Evolutionary conservation across 2,888 invertebrate genomes (phyloP), one percentile per base, ranked within the genome.

Genomic region (Rotaria socialis): DNA sequence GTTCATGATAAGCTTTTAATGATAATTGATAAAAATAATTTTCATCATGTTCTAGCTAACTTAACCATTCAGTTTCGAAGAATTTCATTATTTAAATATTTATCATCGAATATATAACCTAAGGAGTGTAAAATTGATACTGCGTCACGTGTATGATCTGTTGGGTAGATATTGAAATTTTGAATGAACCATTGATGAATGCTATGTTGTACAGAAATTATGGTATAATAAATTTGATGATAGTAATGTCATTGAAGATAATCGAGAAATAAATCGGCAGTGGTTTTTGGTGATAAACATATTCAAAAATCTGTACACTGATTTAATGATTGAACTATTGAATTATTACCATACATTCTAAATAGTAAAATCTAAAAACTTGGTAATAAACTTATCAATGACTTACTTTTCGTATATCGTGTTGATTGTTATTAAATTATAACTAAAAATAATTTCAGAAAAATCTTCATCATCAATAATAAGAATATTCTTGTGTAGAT

Each of bases 71-170:
- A 8, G n/a, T 43, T 43, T 47, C 47, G 80, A 5, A 80, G n/a
- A n/a, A 11, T 47, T 19, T 47, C 6, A 47, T 24, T n/a, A 11
- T 24, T 0, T 47, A 43, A 47, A 80, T 80, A 80, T 80, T 47
- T 80, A 80, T 80, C 80, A 47, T 80, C 80, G 14, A 80, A 80
- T 6, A 80, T n/a, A 47, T 80, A 80, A n/a, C 80, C 80, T 80
- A 80, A 47, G 43, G 47, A 80, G 47, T 80, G 43, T 80, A 80
- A 47, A 43, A 80, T 80, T 43, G 24, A 80, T 43, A 80, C 11
- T n/a, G 22, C 7, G 47, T 80, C 43, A 47, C 43, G 47, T 2
- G 47, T 14, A n/a, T 80, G 4, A 47, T 80, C 43, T 11, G 80
- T 67, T 67, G 5, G 35, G 19, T 67, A 67, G 2, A 0, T 6